These are phyloP conservation scores for Sterna hirundo DNA, from an alignment of 2,113 vertebrate species.

Conservation along the genomic window DNA sequence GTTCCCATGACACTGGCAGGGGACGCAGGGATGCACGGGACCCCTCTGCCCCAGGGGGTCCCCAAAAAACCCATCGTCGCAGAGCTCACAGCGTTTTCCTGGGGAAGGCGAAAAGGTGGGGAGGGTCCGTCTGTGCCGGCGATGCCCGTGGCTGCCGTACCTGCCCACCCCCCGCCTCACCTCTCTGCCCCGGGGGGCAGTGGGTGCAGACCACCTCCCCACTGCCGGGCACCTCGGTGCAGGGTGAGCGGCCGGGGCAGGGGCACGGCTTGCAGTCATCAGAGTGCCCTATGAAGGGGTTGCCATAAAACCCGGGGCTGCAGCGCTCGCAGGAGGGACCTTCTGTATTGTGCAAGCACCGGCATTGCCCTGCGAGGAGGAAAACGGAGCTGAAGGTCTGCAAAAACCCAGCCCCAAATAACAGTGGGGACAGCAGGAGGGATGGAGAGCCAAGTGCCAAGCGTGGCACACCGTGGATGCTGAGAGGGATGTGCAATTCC, in stretches of 20 bases:
- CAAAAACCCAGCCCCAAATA: background rate
- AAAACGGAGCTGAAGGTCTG: background rate
- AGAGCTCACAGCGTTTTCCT: constrained; percentile 89
- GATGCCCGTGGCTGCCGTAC: fast-evolving
- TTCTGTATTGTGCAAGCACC: constrained; percentile 84
- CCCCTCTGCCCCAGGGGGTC: constrained; percentile 85
- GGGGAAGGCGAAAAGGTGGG: background rate
- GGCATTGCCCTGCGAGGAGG: constrained; percentile 79
- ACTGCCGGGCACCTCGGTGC: constrained; percentile 71
- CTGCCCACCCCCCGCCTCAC: constrained; percentile 65
- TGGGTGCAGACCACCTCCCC: constrained; percentile 89
- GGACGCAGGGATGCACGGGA: constrained; percentile 68
- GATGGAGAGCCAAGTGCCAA: background rate
- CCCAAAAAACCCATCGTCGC: constrained; percentile 90
- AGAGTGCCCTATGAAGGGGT: constrained; percentile 75
- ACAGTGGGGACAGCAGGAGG: fast-evolving
- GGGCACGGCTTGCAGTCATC: constrained; percentile 87
- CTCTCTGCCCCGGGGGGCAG: constrained; percentile 86
- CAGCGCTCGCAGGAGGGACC: constrained; percentile 88
- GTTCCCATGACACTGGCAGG: constrained; percentile 85
- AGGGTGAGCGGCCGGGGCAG: constrained; percentile 82
- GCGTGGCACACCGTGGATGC: fast-evolving
- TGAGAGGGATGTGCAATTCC: background rate
- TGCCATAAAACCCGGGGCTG: constrained; percentile 86
- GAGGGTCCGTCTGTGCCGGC: fast-evolving